Evolutionary conservation across 2,888 invertebrate genomes (phyloP).

Genomic region (Disparrhopalites patrizii): DNA sequence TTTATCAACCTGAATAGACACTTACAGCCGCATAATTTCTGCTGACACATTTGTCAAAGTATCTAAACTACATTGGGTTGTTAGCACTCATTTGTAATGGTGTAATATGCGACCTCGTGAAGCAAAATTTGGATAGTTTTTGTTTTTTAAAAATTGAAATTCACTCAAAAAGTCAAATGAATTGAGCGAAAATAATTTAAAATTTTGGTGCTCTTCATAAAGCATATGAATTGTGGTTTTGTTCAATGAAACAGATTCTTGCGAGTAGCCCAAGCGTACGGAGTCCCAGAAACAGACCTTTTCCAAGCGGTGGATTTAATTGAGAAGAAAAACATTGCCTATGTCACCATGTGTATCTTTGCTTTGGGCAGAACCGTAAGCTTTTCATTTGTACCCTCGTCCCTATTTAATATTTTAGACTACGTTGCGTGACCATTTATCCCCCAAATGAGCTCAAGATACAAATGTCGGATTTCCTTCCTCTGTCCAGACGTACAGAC

Average conservation of each 20-base stretch:
- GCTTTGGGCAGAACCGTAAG: slow-evolving; percentile 78
- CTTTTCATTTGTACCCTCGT: neutral
- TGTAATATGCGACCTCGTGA: too few species aligned
- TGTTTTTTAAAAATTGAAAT: too few species aligned
- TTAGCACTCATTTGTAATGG: too few species aligned
- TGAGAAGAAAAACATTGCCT: slow-evolving; percentile 82
- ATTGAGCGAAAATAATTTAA: too few species aligned
- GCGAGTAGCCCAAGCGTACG: slow-evolving; percentile 60
- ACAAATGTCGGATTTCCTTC: slow-evolving; percentile 10
- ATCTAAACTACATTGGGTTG: too few species aligned
- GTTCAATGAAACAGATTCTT: too few species aligned
- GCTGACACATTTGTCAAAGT: too few species aligned
- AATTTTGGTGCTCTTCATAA: neutral
- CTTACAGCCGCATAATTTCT: too few species aligned
- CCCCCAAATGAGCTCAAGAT: neutral
- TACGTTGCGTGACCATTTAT: neutral
- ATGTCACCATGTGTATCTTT: slow-evolving; percentile 81
- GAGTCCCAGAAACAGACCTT: slow-evolving; percentile 78
- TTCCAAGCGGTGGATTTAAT: slow-evolving; percentile 90
- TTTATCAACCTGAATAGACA: neutral
- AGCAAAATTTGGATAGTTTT: too few species aligned
- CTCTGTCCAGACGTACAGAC: slow-evolving; percentile 64
- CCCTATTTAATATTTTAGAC: neutral
- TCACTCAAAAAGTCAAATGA: too few species aligned
- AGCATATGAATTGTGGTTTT: neutral